phyloP scores from a whole-genome alignment of 2,797 vertebrate genomes.

The Chlorospingus flavigularis region DNA sequence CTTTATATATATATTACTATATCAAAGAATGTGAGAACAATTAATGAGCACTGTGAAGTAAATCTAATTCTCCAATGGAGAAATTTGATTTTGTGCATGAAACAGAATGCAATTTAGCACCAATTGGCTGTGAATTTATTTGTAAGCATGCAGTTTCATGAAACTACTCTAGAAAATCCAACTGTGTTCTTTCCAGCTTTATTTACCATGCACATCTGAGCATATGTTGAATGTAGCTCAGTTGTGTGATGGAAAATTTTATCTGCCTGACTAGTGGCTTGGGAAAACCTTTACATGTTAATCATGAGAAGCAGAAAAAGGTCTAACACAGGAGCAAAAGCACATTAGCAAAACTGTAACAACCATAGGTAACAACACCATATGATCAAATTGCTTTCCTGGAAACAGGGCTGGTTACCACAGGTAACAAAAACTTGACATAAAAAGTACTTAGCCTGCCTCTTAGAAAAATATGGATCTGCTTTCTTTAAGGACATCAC shows the following conservation, averaged over 20 bases:
- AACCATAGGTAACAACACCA: constrained; percentile 13
- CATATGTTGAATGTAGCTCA: background rate
- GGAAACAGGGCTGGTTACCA: constrained; percentile 25
- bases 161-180: background rate
- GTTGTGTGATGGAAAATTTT: background rate
- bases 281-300: background rate
- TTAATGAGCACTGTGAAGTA: background rate
- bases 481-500: background rate
- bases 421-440: constrained; percentile 10
- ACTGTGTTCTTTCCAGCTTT: background rate
- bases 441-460: background rate
- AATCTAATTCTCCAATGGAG: background rate
- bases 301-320: background rate
- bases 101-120: background rate
- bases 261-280: background rate
- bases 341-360: constrained; percentile 25
- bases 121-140: background rate
- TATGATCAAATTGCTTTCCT: background rate
- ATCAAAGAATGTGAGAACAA: background rate
- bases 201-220: background rate
- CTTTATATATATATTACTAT: background rate
- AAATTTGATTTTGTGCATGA: background rate
- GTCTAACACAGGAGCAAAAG: background rate
- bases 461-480: background rate
- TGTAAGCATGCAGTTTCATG: background rate